A percentile compares a stretch with the other conserved stretches of the same genome.
These are phyloP conservation scores for Mobula hypostoma DNA, from an alignment of 2,113 vertebrate genomes.

Conservation along the genomic window DNA sequence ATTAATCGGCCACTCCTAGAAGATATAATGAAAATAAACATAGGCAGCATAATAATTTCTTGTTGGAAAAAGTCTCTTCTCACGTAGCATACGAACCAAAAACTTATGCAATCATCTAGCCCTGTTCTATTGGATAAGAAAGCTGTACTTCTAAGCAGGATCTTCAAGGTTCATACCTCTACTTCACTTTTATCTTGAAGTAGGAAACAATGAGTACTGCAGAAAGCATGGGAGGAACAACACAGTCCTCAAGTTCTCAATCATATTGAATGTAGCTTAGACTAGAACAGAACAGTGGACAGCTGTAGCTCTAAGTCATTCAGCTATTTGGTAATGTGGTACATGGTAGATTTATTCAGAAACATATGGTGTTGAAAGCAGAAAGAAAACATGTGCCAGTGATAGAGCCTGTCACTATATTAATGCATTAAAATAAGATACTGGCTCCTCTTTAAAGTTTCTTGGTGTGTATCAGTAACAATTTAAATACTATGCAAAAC, in stretches of 20 bases:
- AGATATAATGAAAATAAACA: slow-evolving; percentile 39
- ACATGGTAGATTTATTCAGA: neutral
- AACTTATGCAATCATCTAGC: neutral
- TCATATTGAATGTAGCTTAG: neutral
- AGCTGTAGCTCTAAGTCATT: neutral
- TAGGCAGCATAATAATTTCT: neutral
- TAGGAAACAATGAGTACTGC: neutral
- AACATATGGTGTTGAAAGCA: neutral
- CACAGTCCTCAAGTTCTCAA: neutral
- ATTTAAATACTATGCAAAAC: neutral
- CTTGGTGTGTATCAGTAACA: neutral
- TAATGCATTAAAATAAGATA: neutral
- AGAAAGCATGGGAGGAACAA: neutral
- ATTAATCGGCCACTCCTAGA: slow-evolving; percentile 94
- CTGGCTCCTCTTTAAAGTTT: neutral
- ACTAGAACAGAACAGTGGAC: neutral
- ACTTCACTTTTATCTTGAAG: neutral
- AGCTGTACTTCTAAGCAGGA: neutral
- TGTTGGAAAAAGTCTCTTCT: neutral
- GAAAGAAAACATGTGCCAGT: neutral
- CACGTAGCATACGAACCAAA: neutral
- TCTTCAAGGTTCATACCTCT: neutral
- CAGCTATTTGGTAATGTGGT: neutral
- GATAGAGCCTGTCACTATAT: no score
- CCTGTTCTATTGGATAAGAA: neutral